Base-by-base conservation (phyloP, 2,113 vertebrate species). In the Campylomormyrus numenius region DNA sequence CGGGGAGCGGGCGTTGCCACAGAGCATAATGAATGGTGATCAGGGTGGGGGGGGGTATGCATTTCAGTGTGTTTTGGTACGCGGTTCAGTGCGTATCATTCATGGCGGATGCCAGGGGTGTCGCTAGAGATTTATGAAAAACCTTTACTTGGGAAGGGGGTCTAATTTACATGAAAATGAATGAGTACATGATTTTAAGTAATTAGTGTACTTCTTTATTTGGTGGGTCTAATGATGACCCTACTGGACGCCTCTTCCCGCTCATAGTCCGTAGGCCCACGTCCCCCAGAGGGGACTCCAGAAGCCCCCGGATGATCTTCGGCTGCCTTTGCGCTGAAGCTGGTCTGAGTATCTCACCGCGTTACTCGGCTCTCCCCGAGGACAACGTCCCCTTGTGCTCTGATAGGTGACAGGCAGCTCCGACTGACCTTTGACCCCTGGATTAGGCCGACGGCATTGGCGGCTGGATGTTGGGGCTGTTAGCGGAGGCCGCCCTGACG, bases 11-110 rank as follows among this genome's bases (percentile, higher is more conserved):
- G 46, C n/a, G 10, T 85, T 50, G 15, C 46, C 42, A 39, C 45
- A 90, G 83, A 85, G 42, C 58, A 50, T 90, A 77, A 90, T 77
- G 62, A 87, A 46, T 21, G 46, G 80, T 62, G 58, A 24, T n/a
- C 24, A 1, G 19, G 27, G 42, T 70, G 53, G 50, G 70, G 7
- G 70, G 74, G 5, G 10, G 48, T 39, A 10, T 35, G 27, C n/a
- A 66, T 66, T 27, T 66, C n/a, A n/a, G 62, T 27, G 62, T 66
- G 62, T 66, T 66, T 66, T 66, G 53, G 21, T 66, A 10, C 27
- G 58, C 24, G 50, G 15, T 53, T 19, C 50, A 19, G 53, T 74
- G 66, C 15, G 66, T 74, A 15, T 15, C 66, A 27, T 35, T 74
- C 66, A 74, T 13, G 31, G 10, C 9, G 66, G 31, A 66, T 21